phyloP scores from a whole-genome alignment of 2,888 invertebrate species.

The Habrosyne pyritoides region DNA sequence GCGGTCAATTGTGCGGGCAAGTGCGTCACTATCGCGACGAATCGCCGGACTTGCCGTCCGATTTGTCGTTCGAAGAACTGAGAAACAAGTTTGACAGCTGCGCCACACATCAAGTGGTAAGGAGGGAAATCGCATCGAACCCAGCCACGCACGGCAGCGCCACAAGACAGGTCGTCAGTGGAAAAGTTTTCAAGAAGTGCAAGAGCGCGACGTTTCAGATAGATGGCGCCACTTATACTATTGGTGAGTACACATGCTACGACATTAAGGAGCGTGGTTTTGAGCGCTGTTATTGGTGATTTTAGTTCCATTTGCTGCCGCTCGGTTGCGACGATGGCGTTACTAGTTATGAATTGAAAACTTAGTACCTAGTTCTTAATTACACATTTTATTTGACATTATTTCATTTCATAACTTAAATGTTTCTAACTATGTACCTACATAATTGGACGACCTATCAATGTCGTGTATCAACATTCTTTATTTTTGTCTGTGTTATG shows the following conservation, averaged over 20 bases:
- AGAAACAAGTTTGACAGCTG: slow-evolving; percentile 73
- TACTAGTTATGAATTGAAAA: slow-evolving; percentile 6
- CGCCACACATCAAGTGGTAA: slow-evolving; percentile 58
- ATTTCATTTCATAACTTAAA: too few relatives aligned
- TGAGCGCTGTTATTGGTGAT: background rate
- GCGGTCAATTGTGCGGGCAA: slow-evolving; percentile 68
- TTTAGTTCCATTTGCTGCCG: slow-evolving; percentile 36
- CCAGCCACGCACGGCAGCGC: slow-evolving; percentile 79
- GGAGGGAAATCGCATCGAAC: slow-evolving; percentile 70
- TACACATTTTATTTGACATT: too few relatives aligned
- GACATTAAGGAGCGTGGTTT: background rate
- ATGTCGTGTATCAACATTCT: too few relatives aligned
- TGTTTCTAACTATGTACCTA: too few relatives aligned
- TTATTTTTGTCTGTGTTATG: too few relatives aligned
- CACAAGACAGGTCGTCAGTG: slow-evolving; percentile 77
- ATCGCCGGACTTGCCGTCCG: slow-evolving; percentile 63
- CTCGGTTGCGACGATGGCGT: slow-evolving; percentile 21
- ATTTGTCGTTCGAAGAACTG: slow-evolving; percentile 74
- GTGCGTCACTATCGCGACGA: slow-evolving; percentile 57
- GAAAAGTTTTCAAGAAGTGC: slow-evolving; percentile 90
- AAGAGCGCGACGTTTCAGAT: slow-evolving; percentile 94
- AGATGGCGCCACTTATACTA: slow-evolving; percentile 93
- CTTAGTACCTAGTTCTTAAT: background rate
- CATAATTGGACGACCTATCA: too few relatives aligned
- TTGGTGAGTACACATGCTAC: slow-evolving; percentile 86